Evolutionary conservation across 1,140 invertebrate genomes (phyloP), one percentile per base, ranked within the genome.

Genomic region (Bradynema listronoti): DNA sequence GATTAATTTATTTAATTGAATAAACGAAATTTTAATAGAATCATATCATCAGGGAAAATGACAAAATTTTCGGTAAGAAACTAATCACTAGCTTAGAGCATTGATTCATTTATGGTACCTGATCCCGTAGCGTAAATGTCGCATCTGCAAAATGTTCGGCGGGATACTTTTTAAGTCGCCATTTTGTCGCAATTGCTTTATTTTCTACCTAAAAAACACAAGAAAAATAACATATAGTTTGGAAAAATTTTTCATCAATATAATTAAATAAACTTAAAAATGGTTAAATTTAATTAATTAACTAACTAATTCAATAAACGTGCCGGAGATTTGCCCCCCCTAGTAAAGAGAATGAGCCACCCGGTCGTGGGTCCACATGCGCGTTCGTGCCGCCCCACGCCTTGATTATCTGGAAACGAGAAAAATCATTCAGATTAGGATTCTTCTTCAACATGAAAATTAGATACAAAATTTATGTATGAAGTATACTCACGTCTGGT

Each of bases 151-250:
- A 91, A 82, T 96, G 90, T 47, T 86, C 88, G 25, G 83, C 83
- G 4, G 92, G 91, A 91, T 94, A 99, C 43, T 86, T 85, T 81
- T 91, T 94, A 66, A 90, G 86, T 72, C 93, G 82, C 94, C 94
- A 99, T 64, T 85, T 85, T 80, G 92, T 87, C n/a, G 87, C 84
- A 57, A 98, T 90, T 79, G 87, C 88, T 69, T 87, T 86, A 47
- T 85, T 84, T 4, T 87, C 87, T 2, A 87, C 78, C 83, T 57
- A 55, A 56, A 45, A n/a, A n/a, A n/a, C n/a, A n/a, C n/a, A n/a
- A n/a, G n/a, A n/a, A n/a, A n/a, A n/a, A n/a, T n/a, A n/a, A n/a
- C n/a, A n/a, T n/a, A n/a, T n/a, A n/a, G n/a, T n/a, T n/a, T n/a
- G n/a, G 45, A 9, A 27, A 27, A 9, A 39, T 39, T 19, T 39